Evolutionary conservation across 2,797 vertebrate species (phyloP).

Genomic region (Scyliorhinus canicula): DNA sequence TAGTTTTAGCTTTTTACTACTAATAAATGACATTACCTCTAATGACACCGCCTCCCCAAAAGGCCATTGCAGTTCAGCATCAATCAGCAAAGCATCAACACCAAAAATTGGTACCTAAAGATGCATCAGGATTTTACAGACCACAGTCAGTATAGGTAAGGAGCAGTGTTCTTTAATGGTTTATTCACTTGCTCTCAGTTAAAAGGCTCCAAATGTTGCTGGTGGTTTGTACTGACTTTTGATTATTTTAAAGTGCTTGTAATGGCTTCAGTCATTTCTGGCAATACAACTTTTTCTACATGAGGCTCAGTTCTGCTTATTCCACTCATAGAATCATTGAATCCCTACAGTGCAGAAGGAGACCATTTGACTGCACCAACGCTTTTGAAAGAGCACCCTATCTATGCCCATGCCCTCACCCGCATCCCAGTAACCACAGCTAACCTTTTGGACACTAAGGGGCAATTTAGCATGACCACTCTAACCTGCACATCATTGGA

Average conservation of each 20-base stretch:
- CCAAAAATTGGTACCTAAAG: background rate
- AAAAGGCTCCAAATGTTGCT: background rate
- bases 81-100: background rate
- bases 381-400: too few species aligned
- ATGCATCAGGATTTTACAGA: background rate
- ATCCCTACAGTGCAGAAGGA: too few species aligned
- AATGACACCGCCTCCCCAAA: too few species aligned
- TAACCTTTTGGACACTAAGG: too few species aligned
- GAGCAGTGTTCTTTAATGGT: background rate
- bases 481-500: too few species aligned
- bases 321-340: too few species aligned
- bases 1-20: too few species aligned
- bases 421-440: too few species aligned
- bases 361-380: too few species aligned
- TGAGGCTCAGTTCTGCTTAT: background rate
- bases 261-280: background rate
- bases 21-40: too few species aligned
- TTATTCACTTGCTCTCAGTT: background rate
- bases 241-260: background rate
- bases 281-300: background rate
- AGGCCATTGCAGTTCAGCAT: background rate
- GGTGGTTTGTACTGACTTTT: background rate
- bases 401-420: too few species aligned
- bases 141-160: background rate
- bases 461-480: too few species aligned